phyloP scores from a whole-genome alignment of 2,797 vertebrate genomes.

The Hydrophis major region DNA sequence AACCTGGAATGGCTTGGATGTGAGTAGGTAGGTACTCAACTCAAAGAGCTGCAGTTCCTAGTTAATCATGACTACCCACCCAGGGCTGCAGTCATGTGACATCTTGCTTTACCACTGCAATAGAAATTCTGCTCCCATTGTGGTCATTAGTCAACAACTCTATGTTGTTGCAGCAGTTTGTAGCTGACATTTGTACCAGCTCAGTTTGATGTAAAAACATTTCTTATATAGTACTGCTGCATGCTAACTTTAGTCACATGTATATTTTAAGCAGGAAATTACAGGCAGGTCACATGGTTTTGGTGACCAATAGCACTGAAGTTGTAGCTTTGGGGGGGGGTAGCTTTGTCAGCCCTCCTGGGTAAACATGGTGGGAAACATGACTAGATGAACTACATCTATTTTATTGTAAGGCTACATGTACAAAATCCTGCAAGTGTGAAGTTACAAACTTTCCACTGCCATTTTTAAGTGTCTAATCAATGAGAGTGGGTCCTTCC shows the following conservation, averaged over 20 bases:
- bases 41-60: not conserved
- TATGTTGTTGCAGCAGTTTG: not conserved
- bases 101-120: not conserved
- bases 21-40: not conserved
- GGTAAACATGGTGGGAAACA: not conserved
- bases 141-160: not conserved
- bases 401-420: not conserved
- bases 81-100: not conserved
- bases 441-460: not conserved
- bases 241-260: not conserved
- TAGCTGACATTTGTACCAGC: constrained; percentile 19
- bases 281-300: not conserved
- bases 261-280: not conserved
- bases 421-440: not conserved
- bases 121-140: not conserved
- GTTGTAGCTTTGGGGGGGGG: not conserved
- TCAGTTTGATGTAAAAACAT: not conserved
- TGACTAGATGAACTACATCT: not conserved
- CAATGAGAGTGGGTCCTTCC: not conserved
- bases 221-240: constrained; percentile 2
- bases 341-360: not conserved
- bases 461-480: not conserved
- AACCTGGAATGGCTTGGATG: not conserved
- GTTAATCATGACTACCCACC: not conserved
- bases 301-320: not conserved